Conservation (phyloP, 2,113 vertebrate species). For the Lepus europaeus region DNA sequence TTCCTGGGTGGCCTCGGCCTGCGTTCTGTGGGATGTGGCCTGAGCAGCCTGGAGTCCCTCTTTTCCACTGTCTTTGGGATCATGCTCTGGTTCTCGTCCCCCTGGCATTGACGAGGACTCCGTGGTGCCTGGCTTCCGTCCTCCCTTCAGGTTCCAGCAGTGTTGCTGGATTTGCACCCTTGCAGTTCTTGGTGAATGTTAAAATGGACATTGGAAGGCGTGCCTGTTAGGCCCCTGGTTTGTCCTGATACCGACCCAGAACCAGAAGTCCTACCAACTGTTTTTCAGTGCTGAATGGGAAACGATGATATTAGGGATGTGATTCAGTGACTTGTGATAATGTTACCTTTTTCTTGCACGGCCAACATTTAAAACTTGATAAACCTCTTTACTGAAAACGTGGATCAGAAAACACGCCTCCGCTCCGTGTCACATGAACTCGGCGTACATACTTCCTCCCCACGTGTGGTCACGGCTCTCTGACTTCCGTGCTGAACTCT, state of each 20-base stretch:
- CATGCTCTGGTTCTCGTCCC: constrained; percentile 21
- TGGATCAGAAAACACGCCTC: constrained; percentile 43
- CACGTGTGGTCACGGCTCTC: constrained; percentile 58
- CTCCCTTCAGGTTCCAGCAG: constrained; percentile 57
- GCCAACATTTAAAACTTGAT: constrained; percentile 29
- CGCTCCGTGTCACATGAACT: constrained; percentile 48
- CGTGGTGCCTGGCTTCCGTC: constrained; percentile 61
- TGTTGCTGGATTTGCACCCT: constrained; percentile 61
- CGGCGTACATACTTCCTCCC: constrained; percentile 45
- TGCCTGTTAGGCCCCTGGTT: not conserved
- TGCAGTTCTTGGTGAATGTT: constrained; percentile 63
- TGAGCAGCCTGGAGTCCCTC: not conserved
- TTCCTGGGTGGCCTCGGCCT: not conserved
- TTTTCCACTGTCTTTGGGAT: constrained; percentile 22
- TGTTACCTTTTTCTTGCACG: constrained; percentile 42
- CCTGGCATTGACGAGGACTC: not conserved
- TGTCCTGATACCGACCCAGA: constrained; percentile 57
- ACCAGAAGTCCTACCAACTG: constrained; percentile 9
- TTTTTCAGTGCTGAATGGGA: constrained; percentile 51
- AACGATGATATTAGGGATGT: constrained; percentile 23
- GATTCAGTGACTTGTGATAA: constrained; percentile 47
- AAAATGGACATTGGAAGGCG: constrained; percentile 70
- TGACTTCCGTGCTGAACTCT: constrained; percentile 58
- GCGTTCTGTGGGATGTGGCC: not conserved
- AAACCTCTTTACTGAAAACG: constrained; percentile 46